Conservation (phyloP, 2,888 invertebrate species). For the Chydorus sphaericus region DNA sequence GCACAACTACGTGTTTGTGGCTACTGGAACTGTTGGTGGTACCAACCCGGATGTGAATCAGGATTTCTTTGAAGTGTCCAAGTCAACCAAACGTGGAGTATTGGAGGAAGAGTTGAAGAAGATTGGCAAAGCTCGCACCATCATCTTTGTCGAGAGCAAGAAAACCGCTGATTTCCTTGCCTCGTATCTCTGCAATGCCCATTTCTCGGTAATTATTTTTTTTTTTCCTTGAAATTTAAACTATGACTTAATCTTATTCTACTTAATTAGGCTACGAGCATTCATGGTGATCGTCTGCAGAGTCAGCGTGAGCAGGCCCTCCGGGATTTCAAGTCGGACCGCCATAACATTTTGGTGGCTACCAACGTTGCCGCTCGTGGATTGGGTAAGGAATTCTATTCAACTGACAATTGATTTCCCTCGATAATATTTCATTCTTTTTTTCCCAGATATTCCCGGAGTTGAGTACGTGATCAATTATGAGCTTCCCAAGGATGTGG, state of each 20-base stretch:
- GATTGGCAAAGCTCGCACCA: conserved; percentile 31
- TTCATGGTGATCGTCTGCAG: conserved; percentile 59
- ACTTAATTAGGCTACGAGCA: conserved; percentile 41
- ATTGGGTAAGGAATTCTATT: conserved; percentile 38
- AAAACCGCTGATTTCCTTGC: conserved; percentile 81
- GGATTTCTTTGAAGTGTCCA: conserved; percentile 48
- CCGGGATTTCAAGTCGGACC: conserved; percentile 63
- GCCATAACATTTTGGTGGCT: conserved; percentile 69
- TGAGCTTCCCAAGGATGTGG: conserved; percentile 32
- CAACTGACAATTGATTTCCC: background rate
- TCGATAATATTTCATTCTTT: background rate
- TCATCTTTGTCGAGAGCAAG: conserved; percentile 80
- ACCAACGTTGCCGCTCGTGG: conserved; percentile 92
- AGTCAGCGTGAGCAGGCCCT: conserved; percentile 55
- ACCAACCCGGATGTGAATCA: conserved; percentile 86
- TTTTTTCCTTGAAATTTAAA: background rate
- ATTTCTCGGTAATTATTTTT: conserved; percentile 32
- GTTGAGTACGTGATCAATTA: conserved; percentile 43
- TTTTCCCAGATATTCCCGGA: conserved; percentile 55
- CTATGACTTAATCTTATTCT: background rate
- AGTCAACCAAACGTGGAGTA: conserved; percentile 56
- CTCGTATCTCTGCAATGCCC: conserved; percentile 59
- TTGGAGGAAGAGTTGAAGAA: conserved; percentile 50
- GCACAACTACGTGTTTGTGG: conserved; percentile 63
- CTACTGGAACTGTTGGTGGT: conserved; percentile 82